Conservation (phyloP, 2,888 invertebrate genomes). For the Bombylius major region DNA sequence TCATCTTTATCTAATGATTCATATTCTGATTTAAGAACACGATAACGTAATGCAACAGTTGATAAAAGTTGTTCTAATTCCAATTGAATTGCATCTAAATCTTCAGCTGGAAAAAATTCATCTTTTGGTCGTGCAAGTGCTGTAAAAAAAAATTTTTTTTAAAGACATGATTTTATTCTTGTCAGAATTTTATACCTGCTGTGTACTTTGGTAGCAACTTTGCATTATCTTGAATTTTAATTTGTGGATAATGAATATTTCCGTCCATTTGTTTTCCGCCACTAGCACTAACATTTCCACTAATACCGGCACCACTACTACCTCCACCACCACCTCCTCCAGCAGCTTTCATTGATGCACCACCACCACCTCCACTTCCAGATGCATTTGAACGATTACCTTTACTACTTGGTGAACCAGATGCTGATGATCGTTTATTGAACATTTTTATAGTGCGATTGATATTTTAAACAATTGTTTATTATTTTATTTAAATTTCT, state of each 20-base stretch:
- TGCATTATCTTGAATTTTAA: constrained; percentile 56
- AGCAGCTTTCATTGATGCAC: neutral
- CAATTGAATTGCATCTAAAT: constrained; percentile 72
- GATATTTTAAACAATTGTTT: too few species aligned
- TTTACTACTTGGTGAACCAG: neutral
- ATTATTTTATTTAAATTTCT: too few species aligned
- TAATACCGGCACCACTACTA: too few species aligned
- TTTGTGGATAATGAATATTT: constrained; percentile 41
- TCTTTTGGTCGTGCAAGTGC: constrained; percentile 55
- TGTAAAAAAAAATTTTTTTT: constrained; percentile 13
- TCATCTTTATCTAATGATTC: constrained; percentile 52
- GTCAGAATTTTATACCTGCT: constrained; percentile 28
- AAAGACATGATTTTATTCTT: neutral
- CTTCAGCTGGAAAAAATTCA: constrained; percentile 74
- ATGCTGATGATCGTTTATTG: constrained; percentile 1
- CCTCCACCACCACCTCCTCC: too few species aligned
- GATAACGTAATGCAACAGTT: constrained; percentile 64
- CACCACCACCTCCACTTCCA: neutral
- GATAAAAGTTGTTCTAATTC: constrained; percentile 79
- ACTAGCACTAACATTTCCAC: too few species aligned
- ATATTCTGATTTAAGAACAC: constrained; percentile 65
- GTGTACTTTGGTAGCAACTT: constrained; percentile 54
- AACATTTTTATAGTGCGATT: neutral
- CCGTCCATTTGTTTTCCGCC: too few species aligned
- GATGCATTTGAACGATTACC: neutral